A percentile compares a stretch with the other conserved stretches of the same genome.
phyloP scores from a whole-genome alignment of 2,797 vertebrate species.

The Carapus acus region DNA sequence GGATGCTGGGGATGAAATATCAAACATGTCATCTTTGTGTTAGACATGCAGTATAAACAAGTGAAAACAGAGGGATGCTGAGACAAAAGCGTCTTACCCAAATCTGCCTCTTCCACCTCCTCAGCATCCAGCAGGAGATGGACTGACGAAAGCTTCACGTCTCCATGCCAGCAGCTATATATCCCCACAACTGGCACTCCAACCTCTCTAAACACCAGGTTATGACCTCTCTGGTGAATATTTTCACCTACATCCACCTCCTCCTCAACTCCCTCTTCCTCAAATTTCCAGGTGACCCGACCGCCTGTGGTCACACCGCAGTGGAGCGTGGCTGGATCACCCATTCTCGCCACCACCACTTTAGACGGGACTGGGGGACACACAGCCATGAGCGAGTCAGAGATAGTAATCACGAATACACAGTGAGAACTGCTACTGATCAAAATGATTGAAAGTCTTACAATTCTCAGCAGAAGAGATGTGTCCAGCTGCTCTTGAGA shows the following conservation, averaged over 20 bases:
- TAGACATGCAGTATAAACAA: not conserved
- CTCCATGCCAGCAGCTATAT: constrained; percentile 65
- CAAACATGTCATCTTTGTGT: not conserved
- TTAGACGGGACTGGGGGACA: constrained; percentile 12
- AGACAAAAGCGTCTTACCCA: constrained; percentile 46
- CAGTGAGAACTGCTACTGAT: not conserved
- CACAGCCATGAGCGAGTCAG: not conserved
- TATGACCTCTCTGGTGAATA: not conserved
- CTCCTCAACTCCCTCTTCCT: accelerated
- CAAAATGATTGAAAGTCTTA: constrained; percentile 26
- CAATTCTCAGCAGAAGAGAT: constrained; percentile 50
- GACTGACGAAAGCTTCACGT: constrained; percentile 40
- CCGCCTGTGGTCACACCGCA: constrained; percentile 13
- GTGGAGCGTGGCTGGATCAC: constrained; percentile 32
- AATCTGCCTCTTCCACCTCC: not conserved
- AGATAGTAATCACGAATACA: constrained; percentile 1
- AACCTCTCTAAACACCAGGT: constrained; percentile 23
- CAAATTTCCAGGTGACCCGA: constrained; percentile 49
- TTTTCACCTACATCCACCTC: accelerated
- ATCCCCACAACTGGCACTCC: constrained; percentile 38
- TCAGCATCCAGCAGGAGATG: constrained; percentile 52
- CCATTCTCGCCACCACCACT: constrained; percentile 39
- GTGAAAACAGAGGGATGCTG: constrained; percentile 2
- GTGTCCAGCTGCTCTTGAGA: constrained; percentile 29
- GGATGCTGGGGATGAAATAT: not conserved